Evolutionary conservation across 2,888 invertebrate species (phyloP).

Genomic region (Tortricodes alternella): DNA sequence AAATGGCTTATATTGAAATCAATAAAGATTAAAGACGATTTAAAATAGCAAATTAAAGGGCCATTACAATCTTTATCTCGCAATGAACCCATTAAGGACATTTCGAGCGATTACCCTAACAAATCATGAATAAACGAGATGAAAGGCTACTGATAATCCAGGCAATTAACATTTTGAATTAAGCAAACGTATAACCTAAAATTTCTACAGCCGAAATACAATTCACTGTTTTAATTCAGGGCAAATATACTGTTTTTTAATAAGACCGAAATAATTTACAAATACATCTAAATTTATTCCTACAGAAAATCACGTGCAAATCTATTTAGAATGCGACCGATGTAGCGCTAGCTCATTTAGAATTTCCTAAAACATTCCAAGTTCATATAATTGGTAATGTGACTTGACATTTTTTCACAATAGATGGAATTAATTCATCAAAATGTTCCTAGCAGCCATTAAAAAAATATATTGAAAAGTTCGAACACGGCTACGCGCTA

Average conservation of each 20-base stretch:
- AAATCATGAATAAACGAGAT: constrained; percentile 58
- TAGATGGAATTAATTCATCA: too few species aligned
- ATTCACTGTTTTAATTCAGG: background rate
- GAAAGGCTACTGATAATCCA: constrained; percentile 46
- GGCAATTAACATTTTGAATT: constrained; percentile 56
- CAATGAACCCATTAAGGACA: constrained; percentile 56
- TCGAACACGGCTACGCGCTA: background rate
- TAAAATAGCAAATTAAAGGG: constrained; percentile 44
- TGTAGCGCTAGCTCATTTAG: too few species aligned
- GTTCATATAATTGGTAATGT: too few species aligned
- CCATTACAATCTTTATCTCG: constrained; percentile 56
- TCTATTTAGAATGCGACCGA: too few species aligned
- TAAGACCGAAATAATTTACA: too few species aligned
- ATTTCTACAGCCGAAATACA: background rate
- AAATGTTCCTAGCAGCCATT: too few species aligned
- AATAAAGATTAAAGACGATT: constrained; percentile 2
- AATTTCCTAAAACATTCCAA: too few species aligned
- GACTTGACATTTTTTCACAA: too few species aligned
- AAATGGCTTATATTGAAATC: background rate
- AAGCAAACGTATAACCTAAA: background rate
- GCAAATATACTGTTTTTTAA: too few species aligned
- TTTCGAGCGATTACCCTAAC: constrained; percentile 60
- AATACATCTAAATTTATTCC: background rate
- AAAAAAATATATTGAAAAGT: background rate
- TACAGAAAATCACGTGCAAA: too few species aligned